Percentiles rank a stretch among this genome's conserved stretches.
phyloP scores from a whole-genome alignment of 2,888 invertebrate genomes.

The Phortica okadai region DNA sequence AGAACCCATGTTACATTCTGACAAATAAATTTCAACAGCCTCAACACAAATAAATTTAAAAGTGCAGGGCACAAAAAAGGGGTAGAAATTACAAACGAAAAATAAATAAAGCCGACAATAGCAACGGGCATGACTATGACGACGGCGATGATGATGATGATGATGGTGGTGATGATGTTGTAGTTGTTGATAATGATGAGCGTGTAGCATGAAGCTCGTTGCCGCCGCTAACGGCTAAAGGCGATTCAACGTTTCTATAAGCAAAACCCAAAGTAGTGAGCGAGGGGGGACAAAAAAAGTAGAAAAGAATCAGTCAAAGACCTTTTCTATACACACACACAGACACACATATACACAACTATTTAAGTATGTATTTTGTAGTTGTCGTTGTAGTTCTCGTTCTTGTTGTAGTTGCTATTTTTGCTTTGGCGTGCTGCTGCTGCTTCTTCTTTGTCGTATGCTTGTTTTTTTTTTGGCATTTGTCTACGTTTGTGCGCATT shows the following conservation, averaged over 20 bases:
- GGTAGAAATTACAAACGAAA: constrained; percentile 2
- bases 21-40: background rate
- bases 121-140: background rate
- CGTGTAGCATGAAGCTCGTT: background rate
- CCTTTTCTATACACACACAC: constrained; percentile 51
- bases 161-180: background rate
- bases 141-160: background rate
- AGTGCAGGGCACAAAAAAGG: background rate
- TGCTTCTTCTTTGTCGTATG: constrained; percentile 6
- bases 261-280: too few species aligned
- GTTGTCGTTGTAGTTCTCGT: constrained; percentile 35
- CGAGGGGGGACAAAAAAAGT: background rate
- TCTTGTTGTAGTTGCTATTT: constrained; percentile 46
- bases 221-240: background rate
- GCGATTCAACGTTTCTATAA: too few species aligned
- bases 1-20: too few species aligned
- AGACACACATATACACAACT: too few species aligned
- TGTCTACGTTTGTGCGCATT: constrained; percentile 45
- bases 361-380: constrained; percentile 28
- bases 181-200: background rate
- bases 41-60: background rate
- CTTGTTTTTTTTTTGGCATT: constrained; percentile 10
- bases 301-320: constrained; percentile 56
- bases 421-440: background rate
- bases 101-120: constrained; percentile 2